Percentiles rank a stretch among this genome's conserved stretches.
Evolutionary conservation across 1,140 invertebrate species (phyloP).

Genomic region (Orius laevigatus): DNA sequence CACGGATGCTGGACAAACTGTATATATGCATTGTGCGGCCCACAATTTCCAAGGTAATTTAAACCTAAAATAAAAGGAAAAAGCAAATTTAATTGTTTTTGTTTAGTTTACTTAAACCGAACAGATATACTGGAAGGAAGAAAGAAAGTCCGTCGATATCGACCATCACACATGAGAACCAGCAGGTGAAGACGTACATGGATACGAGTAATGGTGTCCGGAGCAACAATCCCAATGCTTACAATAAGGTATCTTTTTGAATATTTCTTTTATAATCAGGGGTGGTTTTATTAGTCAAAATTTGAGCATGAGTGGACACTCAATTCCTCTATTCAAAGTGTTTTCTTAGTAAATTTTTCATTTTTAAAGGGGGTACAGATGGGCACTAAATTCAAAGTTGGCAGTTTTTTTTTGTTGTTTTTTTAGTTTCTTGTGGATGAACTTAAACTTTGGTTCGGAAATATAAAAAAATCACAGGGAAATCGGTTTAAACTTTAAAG

Average conservation of each 20-base stretch:
- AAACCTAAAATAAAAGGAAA: background rate
- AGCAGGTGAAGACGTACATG: constrained; percentile 85
- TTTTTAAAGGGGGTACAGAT: no score
- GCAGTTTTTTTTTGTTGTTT: no score
- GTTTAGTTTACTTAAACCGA: constrained; percentile 25
- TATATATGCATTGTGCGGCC: constrained; percentile 87
- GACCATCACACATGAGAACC: constrained; percentile 26
- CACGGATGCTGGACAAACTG: constrained; percentile 86
- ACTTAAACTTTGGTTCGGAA: no score
- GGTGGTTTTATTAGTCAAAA: no score
- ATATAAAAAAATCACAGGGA: no score
- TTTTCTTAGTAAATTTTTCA: no score
- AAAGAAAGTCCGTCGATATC: constrained; percentile 26
- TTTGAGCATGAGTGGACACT: no score
- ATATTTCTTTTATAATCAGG: no score
- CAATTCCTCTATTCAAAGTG: no score
- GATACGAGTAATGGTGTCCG: constrained; percentile 83
- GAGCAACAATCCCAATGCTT: constrained; percentile 67
- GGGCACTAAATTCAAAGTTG: no score
- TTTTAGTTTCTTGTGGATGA: no score
- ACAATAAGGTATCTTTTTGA: constrained; percentile 60
- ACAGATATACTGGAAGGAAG: constrained; percentile 25
- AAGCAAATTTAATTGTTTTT: constrained; percentile 11
- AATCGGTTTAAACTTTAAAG: no score
- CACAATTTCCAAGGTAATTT: constrained; percentile 81